Base-by-base conservation (phyloP, 2,113 vertebrate genomes). In the Macquaria ambigua region DNA sequence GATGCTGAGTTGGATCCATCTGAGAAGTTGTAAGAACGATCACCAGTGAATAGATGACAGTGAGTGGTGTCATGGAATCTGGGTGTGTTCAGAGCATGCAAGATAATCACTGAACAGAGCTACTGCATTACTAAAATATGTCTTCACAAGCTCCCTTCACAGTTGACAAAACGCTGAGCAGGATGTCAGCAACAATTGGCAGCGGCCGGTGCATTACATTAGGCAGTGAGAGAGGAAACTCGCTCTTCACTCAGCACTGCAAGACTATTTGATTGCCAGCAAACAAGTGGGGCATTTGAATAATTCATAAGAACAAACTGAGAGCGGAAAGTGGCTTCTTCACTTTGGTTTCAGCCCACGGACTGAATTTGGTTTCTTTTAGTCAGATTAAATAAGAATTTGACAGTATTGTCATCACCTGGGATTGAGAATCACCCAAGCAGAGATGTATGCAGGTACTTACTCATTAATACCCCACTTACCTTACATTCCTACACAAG, bases 401-500 rank as follows among this genome's bases (percentile, higher is more conserved):
- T 52, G 20, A 74, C 63, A 16, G 74, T 76, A 62, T 85, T 71
- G 77, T 75, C 48, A 79, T 58, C 70, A 53, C 66, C 43, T n/a
- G 39, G 69, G 59, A 84, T 25, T 77, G 39, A 72, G 72, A 79
- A 25, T 68, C 71, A 66, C 21, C 21, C 78, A 67, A 63, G 77
- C 52, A 16, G 34, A 55, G 34, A 66, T 39, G 78, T 50, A 69
- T 66, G 81, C 71, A 64, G 48, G 67, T 71, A 23, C 56, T 20
- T 20, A 79, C 81, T 87, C 74, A 81, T 82, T 77, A 83, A 74
- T 31, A 63, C n/a, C 23, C 7, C 68, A 95, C 96, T 97, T 92
- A 98, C 97, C 96, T 88, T 91, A 74, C 91, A 94, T 89, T 87
- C 90, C 96, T 99, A 99, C 96, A 99, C 98, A 28, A 99, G 97